A percentile compares a stretch with the other conserved stretches of the same genome.
phyloP scores from a whole-genome alignment of 2,888 invertebrate species.

The Drosophila mimica region DNA sequence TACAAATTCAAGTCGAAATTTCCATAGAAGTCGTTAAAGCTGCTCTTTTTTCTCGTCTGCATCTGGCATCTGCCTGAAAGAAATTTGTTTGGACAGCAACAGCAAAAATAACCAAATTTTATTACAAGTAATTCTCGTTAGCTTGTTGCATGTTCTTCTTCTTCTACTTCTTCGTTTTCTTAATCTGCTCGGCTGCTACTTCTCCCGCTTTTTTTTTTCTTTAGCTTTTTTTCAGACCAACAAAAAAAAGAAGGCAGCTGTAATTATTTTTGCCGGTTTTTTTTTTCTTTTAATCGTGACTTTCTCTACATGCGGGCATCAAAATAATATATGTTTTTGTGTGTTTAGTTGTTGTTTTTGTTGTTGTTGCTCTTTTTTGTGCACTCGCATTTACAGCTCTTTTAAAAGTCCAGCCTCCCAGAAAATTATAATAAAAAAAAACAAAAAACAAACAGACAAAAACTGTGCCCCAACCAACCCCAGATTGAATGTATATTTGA shows the following conservation, averaged over 20 bases:
- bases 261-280: constrained; percentile 63
- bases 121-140: constrained; percentile 49
- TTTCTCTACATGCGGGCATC: constrained; percentile 53
- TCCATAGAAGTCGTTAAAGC: constrained; percentile 64
- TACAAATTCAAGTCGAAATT: constrained; percentile 57
- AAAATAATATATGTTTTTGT: constrained; percentile 48
- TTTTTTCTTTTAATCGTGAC: constrained; percentile 54
- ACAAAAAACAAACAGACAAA: constrained; percentile 15
- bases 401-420: constrained; percentile 54
- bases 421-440: background rate
- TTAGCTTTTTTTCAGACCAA: constrained; percentile 9
- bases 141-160: constrained; percentile 47
- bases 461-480: constrained; percentile 25
- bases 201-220: constrained; percentile 3
- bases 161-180: background rate
- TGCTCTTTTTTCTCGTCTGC: constrained; percentile 3
- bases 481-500: constrained; percentile 24
- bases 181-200: background rate
- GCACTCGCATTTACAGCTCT: constrained; percentile 9
- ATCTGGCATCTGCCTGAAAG: constrained; percentile 15
- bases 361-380: constrained; percentile 9
- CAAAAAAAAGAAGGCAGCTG: constrained; percentile 35
- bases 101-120: constrained; percentile 41
- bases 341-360: constrained; percentile 18
- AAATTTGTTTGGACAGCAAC: constrained; percentile 32